These are phyloP conservation scores for Wasmannia auropunctata DNA, from an alignment of 1,140 invertebrate genomes.

Conservation along the genomic window DNA sequence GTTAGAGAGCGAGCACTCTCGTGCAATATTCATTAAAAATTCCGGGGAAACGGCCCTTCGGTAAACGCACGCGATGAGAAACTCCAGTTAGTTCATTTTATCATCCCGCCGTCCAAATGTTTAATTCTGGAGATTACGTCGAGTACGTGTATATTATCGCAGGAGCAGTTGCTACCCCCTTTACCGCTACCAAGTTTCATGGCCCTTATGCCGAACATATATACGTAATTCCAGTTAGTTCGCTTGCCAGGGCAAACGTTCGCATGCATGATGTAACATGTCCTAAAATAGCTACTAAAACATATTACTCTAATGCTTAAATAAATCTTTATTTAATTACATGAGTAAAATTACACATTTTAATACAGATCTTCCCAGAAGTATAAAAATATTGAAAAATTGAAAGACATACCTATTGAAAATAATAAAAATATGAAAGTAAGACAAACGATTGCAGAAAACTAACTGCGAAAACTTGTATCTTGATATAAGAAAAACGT, in stretches of 20 bases:
- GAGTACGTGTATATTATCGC: conserved; percentile 33
- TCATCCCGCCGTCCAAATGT: conserved; percentile 22
- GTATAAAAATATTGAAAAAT: neutral
- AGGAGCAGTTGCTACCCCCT: conserved; percentile 10
- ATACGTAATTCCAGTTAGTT: conserved; percentile 19
- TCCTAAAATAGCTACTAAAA: neutral
- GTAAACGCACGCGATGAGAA: conserved; percentile 31
- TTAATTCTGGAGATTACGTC: conserved; percentile 49
- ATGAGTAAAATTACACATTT: neutral
- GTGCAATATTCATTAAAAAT: conserved; percentile 33
- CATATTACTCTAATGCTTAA: conserved; percentile 4
- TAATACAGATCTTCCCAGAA: neutral
- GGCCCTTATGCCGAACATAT: conserved; percentile 19
- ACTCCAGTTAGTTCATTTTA: conserved; percentile 42
- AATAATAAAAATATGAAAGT: neutral
- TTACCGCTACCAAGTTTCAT: conserved; percentile 44
- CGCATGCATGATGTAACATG: conserved; percentile 23
- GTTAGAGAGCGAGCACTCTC: neutral
- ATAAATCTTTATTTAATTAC: neutral
- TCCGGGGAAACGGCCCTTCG: neutral
- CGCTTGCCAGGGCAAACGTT: neutral
- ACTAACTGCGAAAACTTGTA: neutral
- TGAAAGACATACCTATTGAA: neutral
- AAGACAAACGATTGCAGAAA: neutral
- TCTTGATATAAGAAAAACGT: neutral